Evolutionary conservation across 2,113 vertebrate species (phyloP).

Genomic region (Eonycteris spelaea): DNA sequence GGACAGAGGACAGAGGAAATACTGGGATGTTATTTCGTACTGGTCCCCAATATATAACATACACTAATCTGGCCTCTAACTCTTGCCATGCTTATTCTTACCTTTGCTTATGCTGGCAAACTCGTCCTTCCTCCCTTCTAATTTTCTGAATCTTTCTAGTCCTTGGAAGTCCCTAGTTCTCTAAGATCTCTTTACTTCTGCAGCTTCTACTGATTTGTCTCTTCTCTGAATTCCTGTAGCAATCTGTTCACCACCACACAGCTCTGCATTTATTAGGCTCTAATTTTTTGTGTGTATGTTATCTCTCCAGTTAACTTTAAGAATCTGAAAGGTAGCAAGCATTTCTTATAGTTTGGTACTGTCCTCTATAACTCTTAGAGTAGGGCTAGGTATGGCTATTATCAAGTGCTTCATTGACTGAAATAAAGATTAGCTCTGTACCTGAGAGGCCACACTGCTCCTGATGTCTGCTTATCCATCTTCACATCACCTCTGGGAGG

Average conservation of each 20-base stretch:
- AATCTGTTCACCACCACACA: neutral
- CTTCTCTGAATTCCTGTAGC: neutral
- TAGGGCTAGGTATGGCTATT: neutral
- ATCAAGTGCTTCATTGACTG: neutral
- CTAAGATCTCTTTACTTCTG: neutral
- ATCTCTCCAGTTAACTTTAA: constrained; percentile 34
- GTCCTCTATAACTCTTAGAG: neutral
- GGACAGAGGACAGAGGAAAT: neutral
- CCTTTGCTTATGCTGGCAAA: neutral
- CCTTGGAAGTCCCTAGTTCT: constrained; percentile 20
- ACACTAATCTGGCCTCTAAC: neutral
- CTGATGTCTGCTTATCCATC: constrained; percentile 3
- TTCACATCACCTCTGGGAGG: neutral
- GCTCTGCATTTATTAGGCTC: neutral
- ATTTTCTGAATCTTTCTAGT: constrained; percentile 38
- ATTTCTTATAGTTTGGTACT: constrained; percentile 1
- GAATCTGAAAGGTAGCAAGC: neutral
- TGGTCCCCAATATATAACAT: neutral
- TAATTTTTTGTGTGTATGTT: neutral
- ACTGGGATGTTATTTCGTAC: neutral
- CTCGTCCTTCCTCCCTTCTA: neutral
- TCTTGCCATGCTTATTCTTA: neutral
- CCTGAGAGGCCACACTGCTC: neutral
- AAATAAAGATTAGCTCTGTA: constrained; percentile 46
- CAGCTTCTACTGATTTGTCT: neutral